These are phyloP conservation scores for Clarias platycephalus DNA, from an alignment of 2,797 vertebrate genomes.

Conservation along the genomic window DNA sequence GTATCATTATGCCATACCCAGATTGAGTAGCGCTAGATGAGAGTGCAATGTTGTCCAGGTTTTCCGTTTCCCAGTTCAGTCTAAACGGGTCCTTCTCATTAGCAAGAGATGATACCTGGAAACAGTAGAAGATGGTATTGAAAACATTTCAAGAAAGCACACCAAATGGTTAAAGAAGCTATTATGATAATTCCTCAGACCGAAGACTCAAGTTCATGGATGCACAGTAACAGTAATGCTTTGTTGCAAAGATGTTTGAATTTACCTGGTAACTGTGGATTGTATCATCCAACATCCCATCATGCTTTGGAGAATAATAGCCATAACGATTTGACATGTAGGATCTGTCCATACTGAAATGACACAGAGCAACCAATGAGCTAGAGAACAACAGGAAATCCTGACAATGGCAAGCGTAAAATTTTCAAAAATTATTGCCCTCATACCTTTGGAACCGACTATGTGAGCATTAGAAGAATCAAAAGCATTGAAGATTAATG, in stretches of 20 bases:
- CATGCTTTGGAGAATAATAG: constrained; percentile 84
- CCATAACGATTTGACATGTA: constrained; percentile 88
- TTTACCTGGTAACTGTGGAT: constrained; percentile 87
- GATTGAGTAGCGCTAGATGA: constrained; percentile 95
- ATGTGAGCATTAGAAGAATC: constrained; percentile 64
- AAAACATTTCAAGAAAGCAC: background rate
- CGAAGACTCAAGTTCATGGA: background rate
- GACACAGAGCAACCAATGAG: constrained; percentile 51
- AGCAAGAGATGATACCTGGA: constrained; percentile 79
- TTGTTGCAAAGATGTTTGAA: background rate
- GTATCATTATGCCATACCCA: constrained; percentile 77
- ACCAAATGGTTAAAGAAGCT: too few species aligned
- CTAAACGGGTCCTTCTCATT: constrained; percentile 86
- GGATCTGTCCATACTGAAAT: constrained; percentile 91
- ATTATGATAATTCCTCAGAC: background rate
- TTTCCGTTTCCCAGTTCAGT: constrained; percentile 90
- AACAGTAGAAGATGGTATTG: background rate
- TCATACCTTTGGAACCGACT: constrained; percentile 86
- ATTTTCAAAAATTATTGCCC: constrained; percentile 25
- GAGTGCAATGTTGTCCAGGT: constrained; percentile 93
- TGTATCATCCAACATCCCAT: constrained; percentile 85
- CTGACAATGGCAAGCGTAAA: background rate
- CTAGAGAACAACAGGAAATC: background rate
- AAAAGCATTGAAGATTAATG: constrained; percentile 41
- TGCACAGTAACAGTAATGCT: background rate